A percentile compares a stretch with the other conserved stretches of the same genome.
Conservation (phyloP, 2,797 vertebrate genomes). For the Percopsis omiscomaycus region DNA sequence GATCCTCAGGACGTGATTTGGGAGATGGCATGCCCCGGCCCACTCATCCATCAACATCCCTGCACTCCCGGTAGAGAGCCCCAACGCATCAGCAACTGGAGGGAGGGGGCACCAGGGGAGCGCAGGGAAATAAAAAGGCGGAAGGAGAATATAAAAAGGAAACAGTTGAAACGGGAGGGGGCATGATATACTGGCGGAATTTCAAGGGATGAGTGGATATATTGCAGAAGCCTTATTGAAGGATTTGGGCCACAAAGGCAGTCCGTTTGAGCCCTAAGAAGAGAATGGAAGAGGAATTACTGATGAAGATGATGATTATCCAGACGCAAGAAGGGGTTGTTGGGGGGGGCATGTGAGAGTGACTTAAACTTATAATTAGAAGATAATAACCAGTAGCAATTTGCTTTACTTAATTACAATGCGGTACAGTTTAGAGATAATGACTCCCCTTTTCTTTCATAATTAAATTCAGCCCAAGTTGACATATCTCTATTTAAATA, state of each 20-base stretch:
- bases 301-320: slow-evolving; percentile 17
- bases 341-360: slow-evolving; percentile 10
- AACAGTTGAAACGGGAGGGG: slow-evolving; percentile 28
- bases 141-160: slow-evolving; percentile 1
- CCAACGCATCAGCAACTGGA: slow-evolving; percentile 19
- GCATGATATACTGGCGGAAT: neutral
- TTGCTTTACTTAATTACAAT: slow-evolving; percentile 61
- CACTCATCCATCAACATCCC: slow-evolving; percentile 68
- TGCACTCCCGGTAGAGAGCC: slow-evolving; percentile 32
- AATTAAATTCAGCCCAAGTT: slow-evolving; percentile 41
- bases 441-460: slow-evolving; percentile 45
- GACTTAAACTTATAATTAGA: slow-evolving; percentile 50
- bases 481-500: slow-evolving; percentile 33
- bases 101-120: slow-evolving; percentile 9
- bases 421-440: slow-evolving; percentile 40
- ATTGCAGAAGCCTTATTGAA: slow-evolving; percentile 8
- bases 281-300: neutral
- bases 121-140: slow-evolving; percentile 7
- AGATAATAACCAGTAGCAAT: slow-evolving; percentile 56
- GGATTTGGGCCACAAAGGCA: slow-evolving; percentile 17
- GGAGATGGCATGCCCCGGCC: slow-evolving; percentile 60
- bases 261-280: slow-evolving; percentile 5
- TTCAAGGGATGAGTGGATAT: slow-evolving; percentile 4
- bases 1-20: slow-evolving; percentile 69
- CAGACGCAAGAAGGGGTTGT: neutral